Evolutionary conservation across 2,888 invertebrate species (phyloP), one percentile per base, ranked within the genome.

Genomic region (Latheticus oryzae): DNA sequence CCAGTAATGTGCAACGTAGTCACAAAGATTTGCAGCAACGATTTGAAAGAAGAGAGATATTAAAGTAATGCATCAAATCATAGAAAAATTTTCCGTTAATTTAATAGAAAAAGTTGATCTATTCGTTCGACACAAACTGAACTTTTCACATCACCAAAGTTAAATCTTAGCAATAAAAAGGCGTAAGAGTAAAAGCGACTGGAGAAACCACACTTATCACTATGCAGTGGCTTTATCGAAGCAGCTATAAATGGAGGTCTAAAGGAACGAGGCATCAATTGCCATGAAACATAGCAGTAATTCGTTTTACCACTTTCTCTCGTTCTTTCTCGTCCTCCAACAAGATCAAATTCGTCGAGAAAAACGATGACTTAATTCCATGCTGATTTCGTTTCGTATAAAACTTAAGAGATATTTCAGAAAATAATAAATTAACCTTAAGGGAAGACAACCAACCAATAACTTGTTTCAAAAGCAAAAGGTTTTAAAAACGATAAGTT

Each of bases 261-360:
- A 60, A 53, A 64, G 61, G 65, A 69, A 69, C 65, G 65, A 65
- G 63, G 67, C 72, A 71, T 72, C 73, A 71, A 72, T 73, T 73
- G 71, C 67, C 71, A 67, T 73, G 72, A 73, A 73, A 73, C 71
- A 73, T 73, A 62, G 65, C 67, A 60, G 69, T 71, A 70, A 73
- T 73, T 72, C 71, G 69, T 73, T 71, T 66, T 70, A 67, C 66
- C 66, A 67, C 50, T 47, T 47, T 47, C 12, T 48, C 23, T 43
- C 21, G 24, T 42, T 32, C 32, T 37, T 43, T 43, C 47, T 43
- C 30, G 21, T 35, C 45, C 35, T 26, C 43, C 50, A 54, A 54
- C 54, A 54, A 54, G 53, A 59, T 54, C 50, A 58, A 54, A 58
- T 54, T 50, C 59, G 37, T 16, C 15, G 30, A 54, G 54, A 43